Conservation (phyloP, 2,888 invertebrate species). For the Keiferia lycopersicella region DNA sequence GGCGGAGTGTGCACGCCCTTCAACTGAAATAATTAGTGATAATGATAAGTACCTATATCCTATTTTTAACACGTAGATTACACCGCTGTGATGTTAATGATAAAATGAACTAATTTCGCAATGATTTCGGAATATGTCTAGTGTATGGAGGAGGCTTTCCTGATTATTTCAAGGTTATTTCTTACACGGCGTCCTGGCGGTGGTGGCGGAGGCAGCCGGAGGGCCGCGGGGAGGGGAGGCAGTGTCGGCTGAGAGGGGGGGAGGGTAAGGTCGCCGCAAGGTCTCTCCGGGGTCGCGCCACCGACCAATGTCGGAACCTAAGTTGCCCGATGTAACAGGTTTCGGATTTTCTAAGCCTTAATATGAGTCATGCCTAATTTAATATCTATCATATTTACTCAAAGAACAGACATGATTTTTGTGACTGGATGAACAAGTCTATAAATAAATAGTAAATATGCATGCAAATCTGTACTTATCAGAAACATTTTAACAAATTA, state of each 20-base stretch:
- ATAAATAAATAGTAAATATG: no score
- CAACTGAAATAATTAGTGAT: no score
- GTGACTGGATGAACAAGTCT: no score
- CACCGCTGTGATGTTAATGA: no score
- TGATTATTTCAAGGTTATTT: slow-evolving; percentile 62
- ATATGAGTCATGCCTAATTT: slow-evolving; percentile 6
- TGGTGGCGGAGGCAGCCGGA: neutral
- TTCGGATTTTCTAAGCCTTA: slow-evolving; percentile 25
- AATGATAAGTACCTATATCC: no score
- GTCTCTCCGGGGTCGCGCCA: slow-evolving; percentile 57
- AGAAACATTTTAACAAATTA: no score
- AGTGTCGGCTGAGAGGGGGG: slow-evolving; percentile 37
- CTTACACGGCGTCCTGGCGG: slow-evolving; percentile 57
- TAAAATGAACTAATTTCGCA: neutral
- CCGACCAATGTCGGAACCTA: slow-evolving; percentile 51
- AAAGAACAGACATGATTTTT: no score
- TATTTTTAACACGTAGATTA: no score
- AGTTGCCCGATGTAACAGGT: slow-evolving; percentile 37
- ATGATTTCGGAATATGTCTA: slow-evolving; percentile 33
- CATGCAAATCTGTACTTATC: no score
- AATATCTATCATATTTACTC: neutral
- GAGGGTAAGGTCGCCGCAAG: slow-evolving; percentile 62
- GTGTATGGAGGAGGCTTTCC: slow-evolving; percentile 54
- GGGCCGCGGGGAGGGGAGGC: slow-evolving; percentile 40
- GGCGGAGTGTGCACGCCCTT: no score